Base-by-base conservation (phyloP, 2,113 vertebrate genomes). In the Octodon degus region DNA sequence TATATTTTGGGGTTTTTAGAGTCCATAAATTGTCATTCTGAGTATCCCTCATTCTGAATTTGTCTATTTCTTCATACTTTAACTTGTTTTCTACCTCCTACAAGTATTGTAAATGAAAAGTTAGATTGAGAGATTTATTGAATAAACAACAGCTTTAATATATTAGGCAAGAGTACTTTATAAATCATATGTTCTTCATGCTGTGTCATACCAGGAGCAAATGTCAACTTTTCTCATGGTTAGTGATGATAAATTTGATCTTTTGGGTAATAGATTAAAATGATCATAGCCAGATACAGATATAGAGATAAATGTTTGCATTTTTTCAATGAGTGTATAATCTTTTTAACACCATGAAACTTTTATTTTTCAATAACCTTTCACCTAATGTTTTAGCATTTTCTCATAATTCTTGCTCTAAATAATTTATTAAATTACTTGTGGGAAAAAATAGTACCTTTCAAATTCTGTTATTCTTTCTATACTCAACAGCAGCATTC, bases 261-360 rank as follows among this genome's bases (percentile, higher is more conserved):
- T 70, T 93, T 58, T 72, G 30, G 40, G 40, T 85, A 80, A 55
- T 79, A n/a, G 72, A 43, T 53, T 89, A 77, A 89, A 53, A 53
- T 40, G 37, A 17, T 32, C 89, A 53, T 1, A 70, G 25, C 22
- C 13, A 58, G 25, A 40, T 93, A 27, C 53, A 76, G 7, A 19
- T 37, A 9, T 40, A 55, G 63, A 43, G 22, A n/a, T 63, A 13
- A 55, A 47, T 25, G 34, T 67, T 83, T 63, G 4, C 20, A 43
- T 55, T 70, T 91, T 91, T 87, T 12, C 19, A 50, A 19, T 24
- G 20, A 76, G 10, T 50, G 0, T 82, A 19, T 67, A 40, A 85
- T 77, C 22, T 58, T 91, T 91, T 50, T 94, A 30, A 92, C 10
- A 24, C n/a, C 89, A 20, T 85, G 89, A 89, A 80, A 84, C 53